Conservation (phyloP, 2,113 vertebrate genomes). For the Neomonachus schauinslandi region DNA sequence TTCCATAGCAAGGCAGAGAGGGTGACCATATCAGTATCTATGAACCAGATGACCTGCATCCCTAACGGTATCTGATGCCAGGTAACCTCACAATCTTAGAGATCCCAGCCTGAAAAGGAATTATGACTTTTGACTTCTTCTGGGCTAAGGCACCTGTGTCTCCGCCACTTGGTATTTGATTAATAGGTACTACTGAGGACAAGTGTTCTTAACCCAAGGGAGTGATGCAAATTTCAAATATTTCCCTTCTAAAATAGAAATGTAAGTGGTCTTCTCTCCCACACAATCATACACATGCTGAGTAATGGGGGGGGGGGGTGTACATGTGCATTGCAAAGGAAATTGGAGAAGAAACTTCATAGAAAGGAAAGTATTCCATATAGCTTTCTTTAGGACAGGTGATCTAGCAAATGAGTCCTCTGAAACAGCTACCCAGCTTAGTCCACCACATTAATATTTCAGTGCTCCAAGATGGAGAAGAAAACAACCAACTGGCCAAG, state of each 20-base stretch:
- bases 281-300: neutral
- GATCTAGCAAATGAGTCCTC: conserved; percentile 60
- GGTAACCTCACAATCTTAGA: neutral
- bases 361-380: conserved; percentile 39
- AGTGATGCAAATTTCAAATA: neutral
- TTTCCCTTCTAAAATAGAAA: neutral
- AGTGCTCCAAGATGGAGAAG: conserved; percentile 42
- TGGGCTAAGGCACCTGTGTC: neutral
- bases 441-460: conserved; percentile 67
- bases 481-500: conserved; percentile 71
- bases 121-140: neutral
- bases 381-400: conserved; percentile 57
- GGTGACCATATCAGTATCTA: neutral
- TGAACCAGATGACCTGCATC: neutral
- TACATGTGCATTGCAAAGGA: too few relatives aligned
- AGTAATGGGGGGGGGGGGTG: neutral
- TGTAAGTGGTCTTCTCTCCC: neutral
- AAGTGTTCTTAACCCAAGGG: neutral
- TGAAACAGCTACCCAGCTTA: conserved; percentile 38
- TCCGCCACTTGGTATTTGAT: neutral
- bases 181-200: neutral
- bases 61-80: neutral
- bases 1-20: neutral
- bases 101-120: neutral
- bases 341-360: conserved; percentile 12